Base-by-base conservation (phyloP, 1,140 invertebrate genomes). In the Brachionus angularis region DNA sequence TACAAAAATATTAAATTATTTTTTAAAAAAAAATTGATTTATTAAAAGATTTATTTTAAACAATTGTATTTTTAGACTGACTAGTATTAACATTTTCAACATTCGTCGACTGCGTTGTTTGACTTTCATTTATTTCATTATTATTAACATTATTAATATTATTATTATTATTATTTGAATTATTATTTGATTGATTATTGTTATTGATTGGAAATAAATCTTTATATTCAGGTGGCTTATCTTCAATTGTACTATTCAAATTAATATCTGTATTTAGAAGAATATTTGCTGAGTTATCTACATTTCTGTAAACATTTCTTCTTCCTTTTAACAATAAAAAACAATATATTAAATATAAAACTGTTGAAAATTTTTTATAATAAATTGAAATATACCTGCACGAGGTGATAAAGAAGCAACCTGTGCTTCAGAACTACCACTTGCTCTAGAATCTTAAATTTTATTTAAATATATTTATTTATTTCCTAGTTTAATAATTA, bases 211-310 rank as follows among this genome's bases (percentile, higher is more conserved):
- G 61, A 64, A 64, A 64, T 33, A 64, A 33, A 14, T 64, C 61
- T 16, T 64, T 44, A 10, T 64, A 64, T 27, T 64, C 34, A 0
- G 61, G 61, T 18, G 61, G 61, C 36, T 64, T 64, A 27, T 64
- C 61, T 64, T 64, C 61, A 5, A 47, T 7, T 33, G 29, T 55
- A 2, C 16, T 29, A 31, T 33, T 29, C 21, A 25, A 27, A 27
- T 27, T n/a, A 55, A 55, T 23, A 27, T 7, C 25, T 7, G 31
- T 55, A 10, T 55, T 64, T 18, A 64, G 39, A 27, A 36, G 61
- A 31, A 46, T 47, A 12, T 14, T 64, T 5, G 61, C 33, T 16
- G 23, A 14, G 2, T 44, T 47, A 14, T 64, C 61, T n/a, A 64
- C 5, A 47, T 64, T 64, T 12, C 36, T 10, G 18, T 64, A 64